A percentile compares a stretch with the other conserved stretches of the same genome.
These are phyloP conservation scores for Aphaenogaster rudis DNA, from an alignment of 1,140 invertebrate species.

Conservation along the genomic window DNA sequence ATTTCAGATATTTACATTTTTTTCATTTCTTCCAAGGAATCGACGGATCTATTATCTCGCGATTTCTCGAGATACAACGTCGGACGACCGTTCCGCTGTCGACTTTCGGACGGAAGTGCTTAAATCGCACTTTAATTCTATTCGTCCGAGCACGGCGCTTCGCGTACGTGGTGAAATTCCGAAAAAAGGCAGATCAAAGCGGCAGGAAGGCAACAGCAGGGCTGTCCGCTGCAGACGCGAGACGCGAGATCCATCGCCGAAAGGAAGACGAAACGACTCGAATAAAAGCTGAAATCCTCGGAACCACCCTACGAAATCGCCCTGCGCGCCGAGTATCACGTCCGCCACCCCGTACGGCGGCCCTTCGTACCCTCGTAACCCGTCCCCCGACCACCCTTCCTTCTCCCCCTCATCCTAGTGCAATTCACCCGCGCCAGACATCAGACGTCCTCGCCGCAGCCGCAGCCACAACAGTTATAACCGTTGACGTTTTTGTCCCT, in stretches of 20 bases:
- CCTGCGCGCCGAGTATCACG: slow-evolving; percentile 71
- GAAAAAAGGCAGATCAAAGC: slow-evolving; percentile 61
- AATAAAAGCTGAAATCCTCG: slow-evolving; percentile 67
- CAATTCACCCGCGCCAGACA: slow-evolving; percentile 56
- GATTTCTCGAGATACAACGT: neutral
- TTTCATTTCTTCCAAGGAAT: neutral
- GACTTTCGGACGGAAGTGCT: slow-evolving; percentile 33
- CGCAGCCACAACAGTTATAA: slow-evolving; percentile 63
- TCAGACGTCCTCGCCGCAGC: slow-evolving; percentile 62
- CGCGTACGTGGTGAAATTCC: slow-evolving; percentile 51
- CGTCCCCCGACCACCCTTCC: neutral
- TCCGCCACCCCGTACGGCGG: slow-evolving; percentile 54
- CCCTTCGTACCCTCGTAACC: slow-evolving; percentile 10
- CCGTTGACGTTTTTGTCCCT: slow-evolving; percentile 76
- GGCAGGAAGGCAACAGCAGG: neutral
- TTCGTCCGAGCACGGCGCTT: neutral
- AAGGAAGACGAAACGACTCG: slow-evolving; percentile 72
- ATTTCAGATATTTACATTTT: slow-evolving; percentile 11
- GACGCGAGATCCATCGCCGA: slow-evolving; percentile 63
- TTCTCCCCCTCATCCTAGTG: slow-evolving; percentile 14
- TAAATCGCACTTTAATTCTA: slow-evolving; percentile 49
- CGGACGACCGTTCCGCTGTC: neutral
- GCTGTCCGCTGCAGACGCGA: slow-evolving; percentile 22
- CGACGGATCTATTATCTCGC: neutral
- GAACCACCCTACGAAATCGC: slow-evolving; percentile 69